Conservation (phyloP, 2,797 vertebrate genomes). For the Tinamus major region DNA sequence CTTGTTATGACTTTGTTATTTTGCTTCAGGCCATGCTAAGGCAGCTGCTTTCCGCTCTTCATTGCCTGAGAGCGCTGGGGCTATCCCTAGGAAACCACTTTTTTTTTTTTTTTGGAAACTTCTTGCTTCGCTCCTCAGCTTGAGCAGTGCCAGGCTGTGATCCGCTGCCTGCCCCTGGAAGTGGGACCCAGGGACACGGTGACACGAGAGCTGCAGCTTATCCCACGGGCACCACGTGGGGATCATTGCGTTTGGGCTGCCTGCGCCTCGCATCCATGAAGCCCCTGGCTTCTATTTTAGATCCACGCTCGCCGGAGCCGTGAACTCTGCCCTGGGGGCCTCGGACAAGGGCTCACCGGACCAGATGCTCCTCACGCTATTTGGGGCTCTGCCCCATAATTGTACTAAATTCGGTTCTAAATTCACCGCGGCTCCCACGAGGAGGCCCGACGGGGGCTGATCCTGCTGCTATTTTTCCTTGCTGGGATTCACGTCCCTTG, state of each 20-base stretch:
- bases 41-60: background rate
- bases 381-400: background rate
- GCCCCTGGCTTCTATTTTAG: background rate
- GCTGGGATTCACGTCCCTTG: background rate
- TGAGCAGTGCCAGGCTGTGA: background rate
- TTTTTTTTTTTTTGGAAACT: background rate
- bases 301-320: fast-evolving
- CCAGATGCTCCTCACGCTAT: background rate
- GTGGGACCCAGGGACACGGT: fast-evolving
- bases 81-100: background rate
- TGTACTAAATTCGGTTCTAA: background rate
- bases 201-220: background rate
- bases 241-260: background rate
- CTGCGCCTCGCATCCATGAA: fast-evolving
- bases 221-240: background rate
- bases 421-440: fast-evolving
- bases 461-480: background rate
- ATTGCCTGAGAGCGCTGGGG: fast-evolving
- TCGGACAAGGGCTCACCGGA: background rate
- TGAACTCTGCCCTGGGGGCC: background rate
- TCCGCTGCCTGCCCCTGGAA: fast-evolving
- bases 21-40: background rate
- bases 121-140: fast-evolving
- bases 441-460: background rate
- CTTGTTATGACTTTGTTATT: background rate